Percentiles rank a stretch among this genome's conserved stretches.
phyloP scores from a whole-genome alignment of 2,113 vertebrate genomes.

The Gymnobelideus leadbeateri region DNA sequence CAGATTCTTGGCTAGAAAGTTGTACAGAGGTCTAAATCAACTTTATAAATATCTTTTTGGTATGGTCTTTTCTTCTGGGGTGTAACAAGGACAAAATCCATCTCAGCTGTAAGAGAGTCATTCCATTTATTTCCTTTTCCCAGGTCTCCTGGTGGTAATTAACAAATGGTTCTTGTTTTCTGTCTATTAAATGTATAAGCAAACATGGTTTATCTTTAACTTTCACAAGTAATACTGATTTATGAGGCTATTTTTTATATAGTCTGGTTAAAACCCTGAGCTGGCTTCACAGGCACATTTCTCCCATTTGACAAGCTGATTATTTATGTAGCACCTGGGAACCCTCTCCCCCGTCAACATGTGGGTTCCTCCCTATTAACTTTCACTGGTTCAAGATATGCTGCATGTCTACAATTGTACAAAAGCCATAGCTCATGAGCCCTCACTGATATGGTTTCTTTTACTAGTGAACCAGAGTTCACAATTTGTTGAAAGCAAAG shows the following conservation, averaged over 20 bases:
- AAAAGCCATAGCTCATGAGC: not conserved
- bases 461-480: not conserved
- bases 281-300: constrained; percentile 48
- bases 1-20: constrained; percentile 32
- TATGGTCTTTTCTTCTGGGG: constrained; percentile 19
- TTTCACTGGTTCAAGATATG: not conserved
- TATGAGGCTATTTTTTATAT: constrained; percentile 20
- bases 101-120: constrained; percentile 23
- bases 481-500: not conserved
- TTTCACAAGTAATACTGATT: constrained; percentile 40
- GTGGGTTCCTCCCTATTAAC: not conserved
- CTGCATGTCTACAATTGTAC: not conserved
- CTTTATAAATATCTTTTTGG: constrained; percentile 27
- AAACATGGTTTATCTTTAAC: constrained; percentile 46
- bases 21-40: constrained; percentile 56
- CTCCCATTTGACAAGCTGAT: not conserved
- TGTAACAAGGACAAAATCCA: not conserved
- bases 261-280: constrained; percentile 30
- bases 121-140: constrained; percentile 44
- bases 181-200: constrained; percentile 13
- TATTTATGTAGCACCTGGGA: not conserved
- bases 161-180: constrained; percentile 57
- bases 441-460: not conserved
- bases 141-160: constrained; percentile 49
- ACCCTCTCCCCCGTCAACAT: not conserved